Base-by-base conservation (phyloP, 1,140 invertebrate species). In the Euura saliciscinereae region DNA sequence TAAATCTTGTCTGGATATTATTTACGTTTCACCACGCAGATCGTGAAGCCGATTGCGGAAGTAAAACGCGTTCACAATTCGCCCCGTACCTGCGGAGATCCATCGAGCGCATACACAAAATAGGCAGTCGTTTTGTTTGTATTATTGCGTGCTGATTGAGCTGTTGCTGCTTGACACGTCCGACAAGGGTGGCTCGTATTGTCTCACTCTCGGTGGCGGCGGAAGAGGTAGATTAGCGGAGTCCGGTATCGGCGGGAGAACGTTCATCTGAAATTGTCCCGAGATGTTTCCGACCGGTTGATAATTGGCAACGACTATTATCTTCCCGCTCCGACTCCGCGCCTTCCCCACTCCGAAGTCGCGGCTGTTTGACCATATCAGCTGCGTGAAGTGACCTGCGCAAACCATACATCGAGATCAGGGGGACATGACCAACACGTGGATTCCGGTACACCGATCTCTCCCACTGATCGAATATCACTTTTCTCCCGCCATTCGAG, bases 371-470 rank as follows among this genome's bases (percentile, higher is more conserved):
- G 92, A 91, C 96, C 96, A 98, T 11, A 98, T 93, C 81, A 98
- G 89, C 87, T 98, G 96, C 0, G 96, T 96, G 85, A 97, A 98
- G 82, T 97, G 94, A 78, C 95, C 95, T 95, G 83, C 66, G 75
- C 71, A 78, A 70, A 73, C 74, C 66, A 74, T 42, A 79, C 59
- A 78, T 66, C 44, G 65, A 69, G 75, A 75, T 77, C 76, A 77
- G 73, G 71, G 68, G 70, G 75, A 70, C 51, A 76, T 76, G 3
- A 59, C 28, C 28, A 28, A 28, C 28, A 28, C 28, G 28, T 28
- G 28, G 28, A 28, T 28, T 28, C 28, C 28, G 28, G 28, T 28
- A 28, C 28, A 28, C 28, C 28, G 28, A 28, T 28, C 28, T 28
- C 28, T 28, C 28, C 28, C 28, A 28, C 28, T 28, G 28, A 28